These are phyloP conservation scores for Nephrotoma guestfalica DNA, from an alignment of 2,888 invertebrate genomes.

Conservation along the genomic window DNA sequence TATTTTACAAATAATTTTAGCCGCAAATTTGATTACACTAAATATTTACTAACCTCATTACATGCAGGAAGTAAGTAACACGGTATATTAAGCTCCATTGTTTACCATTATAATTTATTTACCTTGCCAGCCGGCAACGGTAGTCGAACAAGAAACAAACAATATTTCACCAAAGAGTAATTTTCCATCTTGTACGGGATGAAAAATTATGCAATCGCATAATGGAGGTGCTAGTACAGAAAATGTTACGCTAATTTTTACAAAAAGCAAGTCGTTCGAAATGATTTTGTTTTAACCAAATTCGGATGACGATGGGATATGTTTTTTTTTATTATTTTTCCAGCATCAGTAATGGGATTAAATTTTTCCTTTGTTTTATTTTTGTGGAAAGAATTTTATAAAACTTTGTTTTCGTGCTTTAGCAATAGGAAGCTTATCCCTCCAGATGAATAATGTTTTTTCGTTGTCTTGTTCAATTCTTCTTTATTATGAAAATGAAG, in stretches of 20 bases:
- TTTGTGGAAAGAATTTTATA: background rate
- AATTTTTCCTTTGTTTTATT: background rate
- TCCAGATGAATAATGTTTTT: background rate
- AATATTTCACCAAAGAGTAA: background rate
- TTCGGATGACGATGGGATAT: background rate
- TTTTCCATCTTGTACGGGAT: background rate
- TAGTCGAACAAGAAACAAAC: too few relatives aligned
- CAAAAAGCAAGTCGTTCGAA: background rate
- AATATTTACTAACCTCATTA: too few relatives aligned
- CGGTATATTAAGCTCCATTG: too few relatives aligned
- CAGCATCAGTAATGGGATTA: background rate
- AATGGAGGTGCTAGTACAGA: background rate
- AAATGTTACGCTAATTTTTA: background rate
- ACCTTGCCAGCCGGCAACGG: too few relatives aligned
- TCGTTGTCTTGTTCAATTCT: background rate
- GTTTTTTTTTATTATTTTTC: background rate
- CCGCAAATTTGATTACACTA: too few relatives aligned
- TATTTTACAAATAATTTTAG: too few relatives aligned
- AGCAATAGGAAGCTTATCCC: background rate
- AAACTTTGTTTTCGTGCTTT: background rate
- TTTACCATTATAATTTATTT: too few relatives aligned
- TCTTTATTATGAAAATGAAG: background rate
- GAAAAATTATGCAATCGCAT: background rate
- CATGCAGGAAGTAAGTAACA: too few relatives aligned
- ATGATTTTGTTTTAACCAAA: background rate